phyloP scores from a whole-genome alignment of 2,113 vertebrate genomes.

The Furnarius figulus region DNA sequence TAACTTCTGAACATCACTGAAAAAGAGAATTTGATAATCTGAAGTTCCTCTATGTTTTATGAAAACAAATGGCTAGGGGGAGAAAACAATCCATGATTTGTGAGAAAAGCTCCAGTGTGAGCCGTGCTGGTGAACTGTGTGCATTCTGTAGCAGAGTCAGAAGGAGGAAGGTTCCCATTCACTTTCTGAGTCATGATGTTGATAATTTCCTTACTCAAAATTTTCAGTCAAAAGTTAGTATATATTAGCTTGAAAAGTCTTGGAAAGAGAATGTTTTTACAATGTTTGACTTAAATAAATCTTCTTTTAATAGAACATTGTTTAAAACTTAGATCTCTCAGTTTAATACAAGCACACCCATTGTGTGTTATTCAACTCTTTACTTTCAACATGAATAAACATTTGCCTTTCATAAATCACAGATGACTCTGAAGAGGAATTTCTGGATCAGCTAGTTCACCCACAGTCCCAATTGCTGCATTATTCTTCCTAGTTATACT shows the following conservation, averaged over 20 bases:
- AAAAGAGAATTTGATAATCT: neutral
- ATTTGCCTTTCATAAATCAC: slow-evolving; percentile 27
- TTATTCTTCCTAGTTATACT: neutral
- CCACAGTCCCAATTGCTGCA: neutral
- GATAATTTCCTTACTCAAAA: neutral
- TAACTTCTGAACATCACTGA: neutral
- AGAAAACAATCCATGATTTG: neutral
- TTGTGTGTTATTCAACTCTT: neutral
- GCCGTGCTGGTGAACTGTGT: neutral
- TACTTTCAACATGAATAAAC: slow-evolving; percentile 10
- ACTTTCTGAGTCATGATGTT: neutral
- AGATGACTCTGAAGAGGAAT: neutral
- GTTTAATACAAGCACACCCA: neutral
- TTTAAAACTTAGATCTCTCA: neutral
- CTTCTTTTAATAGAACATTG: neutral
- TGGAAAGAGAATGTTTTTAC: neutral
- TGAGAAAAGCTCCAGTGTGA: neutral
- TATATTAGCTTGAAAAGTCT: neutral
- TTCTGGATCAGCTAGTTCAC: slow-evolving; percentile 7
- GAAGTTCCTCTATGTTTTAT: neutral
- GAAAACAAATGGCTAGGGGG: neutral
- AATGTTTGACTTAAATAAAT: neutral
- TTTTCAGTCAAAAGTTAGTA: neutral
- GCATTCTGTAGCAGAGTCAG: neutral
- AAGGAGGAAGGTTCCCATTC: neutral